phyloP scores from a whole-genome alignment of 2,113 vertebrate species.

The Aramus guarauna region DNA sequence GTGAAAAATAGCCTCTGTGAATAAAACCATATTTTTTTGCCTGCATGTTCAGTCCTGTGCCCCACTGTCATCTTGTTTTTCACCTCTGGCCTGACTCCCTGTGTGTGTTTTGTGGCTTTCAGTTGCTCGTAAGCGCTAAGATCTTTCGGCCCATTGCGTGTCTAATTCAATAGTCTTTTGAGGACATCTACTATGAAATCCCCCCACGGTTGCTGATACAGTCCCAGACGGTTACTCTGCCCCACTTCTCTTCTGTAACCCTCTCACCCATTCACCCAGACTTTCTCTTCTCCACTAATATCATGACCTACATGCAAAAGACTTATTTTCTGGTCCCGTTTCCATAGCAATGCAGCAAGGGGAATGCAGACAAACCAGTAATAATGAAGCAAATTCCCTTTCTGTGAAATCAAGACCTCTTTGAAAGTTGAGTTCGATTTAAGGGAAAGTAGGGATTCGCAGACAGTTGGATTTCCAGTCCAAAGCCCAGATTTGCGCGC shows the following conservation, averaged over 20 bases:
- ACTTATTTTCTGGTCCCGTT: conserved; percentile 24
- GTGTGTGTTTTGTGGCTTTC: neutral
- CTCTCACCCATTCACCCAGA: neutral
- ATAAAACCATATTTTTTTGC: neutral
- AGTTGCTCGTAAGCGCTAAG: neutral
- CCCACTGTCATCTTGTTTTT: neutral
- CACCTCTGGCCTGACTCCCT: neutral
- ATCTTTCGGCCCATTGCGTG: neutral
- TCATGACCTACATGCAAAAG: conserved; percentile 43
- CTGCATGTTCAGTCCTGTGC: neutral
- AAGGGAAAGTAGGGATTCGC: neutral
- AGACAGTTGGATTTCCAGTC: neutral
- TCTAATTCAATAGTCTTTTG: neutral
- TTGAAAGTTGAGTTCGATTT: neutral
- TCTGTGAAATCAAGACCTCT: neutral
- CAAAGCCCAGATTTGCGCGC: neutral
- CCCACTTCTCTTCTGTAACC: neutral
- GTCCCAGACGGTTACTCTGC: neutral
- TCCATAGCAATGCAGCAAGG: conserved; percentile 47
- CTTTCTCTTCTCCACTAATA: neutral
- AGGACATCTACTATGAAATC: neutral
- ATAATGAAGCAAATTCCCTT: neutral
- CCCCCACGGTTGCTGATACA: neutral
- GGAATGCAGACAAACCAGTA: neutral
- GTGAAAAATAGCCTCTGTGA: neutral